A percentile compares a stretch with the other conserved stretches of the same genome.
phyloP scores from a whole-genome alignment of 2,797 vertebrate genomes.

The Pseudomugil tenellus region DNA sequence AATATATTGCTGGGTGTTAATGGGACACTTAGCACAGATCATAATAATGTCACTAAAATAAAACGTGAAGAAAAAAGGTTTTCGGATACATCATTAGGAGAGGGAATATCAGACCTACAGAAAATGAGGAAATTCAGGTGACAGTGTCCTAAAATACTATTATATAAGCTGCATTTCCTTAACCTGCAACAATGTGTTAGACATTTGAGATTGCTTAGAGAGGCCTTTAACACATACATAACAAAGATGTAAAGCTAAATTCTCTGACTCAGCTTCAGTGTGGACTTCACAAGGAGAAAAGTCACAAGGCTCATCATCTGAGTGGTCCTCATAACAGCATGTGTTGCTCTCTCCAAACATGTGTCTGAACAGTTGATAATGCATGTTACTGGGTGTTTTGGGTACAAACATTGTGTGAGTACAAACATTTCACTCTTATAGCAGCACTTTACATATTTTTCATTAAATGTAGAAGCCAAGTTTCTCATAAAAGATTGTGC shows the following conservation, averaged over 20 bases:
- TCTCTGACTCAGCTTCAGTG: slow-evolving; percentile 65
- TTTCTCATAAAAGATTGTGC: slow-evolving; percentile 27
- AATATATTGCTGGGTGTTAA: background rate
- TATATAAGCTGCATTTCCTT: slow-evolving; percentile 62
- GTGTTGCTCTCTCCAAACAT: slow-evolving; percentile 11
- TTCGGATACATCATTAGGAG: background rate
- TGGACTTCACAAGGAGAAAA: slow-evolving; percentile 55
- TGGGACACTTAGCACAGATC: background rate
- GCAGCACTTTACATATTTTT: slow-evolving; percentile 45
- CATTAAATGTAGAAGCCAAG: slow-evolving; percentile 5
- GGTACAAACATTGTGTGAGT: slow-evolving; percentile 54
- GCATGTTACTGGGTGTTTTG: slow-evolving; percentile 26
- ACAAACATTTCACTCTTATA: slow-evolving; percentile 25
- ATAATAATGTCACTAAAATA: background rate
- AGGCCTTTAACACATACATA: slow-evolving; percentile 60
- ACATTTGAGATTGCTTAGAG: slow-evolving; percentile 64
- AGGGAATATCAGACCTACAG: background rate
- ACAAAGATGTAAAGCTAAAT: slow-evolving; percentile 34
- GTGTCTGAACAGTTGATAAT: slow-evolving; percentile 34
- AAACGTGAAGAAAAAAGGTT: background rate
- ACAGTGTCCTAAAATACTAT: slow-evolving; percentile 4
- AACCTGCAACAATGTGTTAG: slow-evolving; percentile 66
- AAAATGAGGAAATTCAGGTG: background rate
- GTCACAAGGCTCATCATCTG: slow-evolving; percentile 58
- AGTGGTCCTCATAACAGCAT: slow-evolving; percentile 18